Conservation (phyloP, 2,888 invertebrate species). For the Meliscaeva auricollis region DNA sequence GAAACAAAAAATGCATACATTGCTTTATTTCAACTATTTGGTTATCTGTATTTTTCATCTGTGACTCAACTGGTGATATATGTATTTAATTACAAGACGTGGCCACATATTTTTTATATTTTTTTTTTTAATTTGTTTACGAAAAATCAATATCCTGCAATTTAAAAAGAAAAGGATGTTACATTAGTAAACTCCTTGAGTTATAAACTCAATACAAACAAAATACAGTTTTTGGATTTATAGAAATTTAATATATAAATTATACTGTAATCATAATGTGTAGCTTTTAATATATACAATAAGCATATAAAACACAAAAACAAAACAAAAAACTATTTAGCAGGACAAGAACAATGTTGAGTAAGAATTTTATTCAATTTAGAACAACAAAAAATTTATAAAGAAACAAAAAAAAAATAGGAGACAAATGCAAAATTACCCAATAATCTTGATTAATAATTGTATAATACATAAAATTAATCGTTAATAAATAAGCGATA, state of each 20-base stretch:
- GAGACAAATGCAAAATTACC: conserved; percentile 52
- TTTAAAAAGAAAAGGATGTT: neutral
- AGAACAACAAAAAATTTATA: conserved; percentile 9
- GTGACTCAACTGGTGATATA: conserved; percentile 46
- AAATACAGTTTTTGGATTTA: conserved; percentile 42
- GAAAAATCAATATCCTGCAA: neutral
- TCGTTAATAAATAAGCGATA: conserved; percentile 63
- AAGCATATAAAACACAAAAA: conserved; percentile 51
- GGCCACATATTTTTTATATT: conserved; percentile 31
- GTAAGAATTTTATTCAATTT: conserved; percentile 47
- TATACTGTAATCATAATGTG: conserved; percentile 60
- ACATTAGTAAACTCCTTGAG: conserved; percentile 28
- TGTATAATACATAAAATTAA: conserved; percentile 56
- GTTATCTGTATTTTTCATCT: conserved; percentile 16
- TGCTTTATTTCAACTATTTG: neutral
- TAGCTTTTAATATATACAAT: conserved; percentile 71
- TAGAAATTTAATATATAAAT: conserved; percentile 49
- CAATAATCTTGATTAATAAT: conserved; percentile 43
- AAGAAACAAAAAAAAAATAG: conserved; percentile 18
- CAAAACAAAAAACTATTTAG: conserved; percentile 33
- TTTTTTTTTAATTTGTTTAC: neutral
- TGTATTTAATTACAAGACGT: conserved; percentile 44
- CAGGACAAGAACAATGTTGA: conserved; percentile 20
- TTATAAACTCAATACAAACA: conserved; percentile 42
- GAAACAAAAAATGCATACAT: neutral